A percentile compares a stretch with the other conserved stretches of the same genome.
These are phyloP conservation scores for Subanguina moxae DNA, from an alignment of 1,140 invertebrate genomes.

Conservation along the genomic window DNA sequence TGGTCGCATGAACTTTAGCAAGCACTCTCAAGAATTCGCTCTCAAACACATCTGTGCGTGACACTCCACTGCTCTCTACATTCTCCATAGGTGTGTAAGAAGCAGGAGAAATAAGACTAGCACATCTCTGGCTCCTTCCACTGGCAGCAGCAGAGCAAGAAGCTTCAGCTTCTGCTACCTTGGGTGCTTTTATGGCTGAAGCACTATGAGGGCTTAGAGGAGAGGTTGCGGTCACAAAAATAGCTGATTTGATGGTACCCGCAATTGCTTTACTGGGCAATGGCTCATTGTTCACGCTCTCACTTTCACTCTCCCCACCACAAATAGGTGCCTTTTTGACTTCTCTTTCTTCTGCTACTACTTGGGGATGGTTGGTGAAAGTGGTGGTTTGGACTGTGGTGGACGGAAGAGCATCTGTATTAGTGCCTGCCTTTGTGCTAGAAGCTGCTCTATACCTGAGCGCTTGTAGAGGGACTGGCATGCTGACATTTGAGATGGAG, in stretches of 20 bases:
- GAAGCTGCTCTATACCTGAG: no score
- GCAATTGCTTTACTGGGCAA: no score
- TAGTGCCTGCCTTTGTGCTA: no score
- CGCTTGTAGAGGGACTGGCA: slow-evolving; percentile 3
- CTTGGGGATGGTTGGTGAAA: no score
- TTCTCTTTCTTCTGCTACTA: neutral
- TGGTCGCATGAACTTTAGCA: slow-evolving; percentile 69
- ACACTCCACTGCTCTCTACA: neutral
- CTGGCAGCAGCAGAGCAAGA: neutral
- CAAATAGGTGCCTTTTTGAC: neutral
- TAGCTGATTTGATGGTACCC: no score
- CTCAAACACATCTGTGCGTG: slow-evolving; percentile 61
- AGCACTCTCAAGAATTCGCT: slow-evolving; percentile 67
- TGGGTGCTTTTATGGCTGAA: neutral
- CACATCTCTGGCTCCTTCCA: neutral
- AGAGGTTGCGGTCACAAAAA: no score
- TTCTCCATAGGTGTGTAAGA: slow-evolving; percentile 2
- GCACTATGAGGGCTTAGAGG: neutral
- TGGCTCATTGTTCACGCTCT: no score
- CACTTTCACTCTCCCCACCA: no score
- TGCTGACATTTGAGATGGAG: neutral
- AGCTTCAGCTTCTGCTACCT: no score
- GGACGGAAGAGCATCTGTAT: no score
- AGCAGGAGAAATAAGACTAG: no score
- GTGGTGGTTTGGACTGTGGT: no score